Evolutionary conservation across 2,797 vertebrate species (phyloP), one percentile per base, ranked within the genome.

Genomic region (Lacerta agilis): DNA sequence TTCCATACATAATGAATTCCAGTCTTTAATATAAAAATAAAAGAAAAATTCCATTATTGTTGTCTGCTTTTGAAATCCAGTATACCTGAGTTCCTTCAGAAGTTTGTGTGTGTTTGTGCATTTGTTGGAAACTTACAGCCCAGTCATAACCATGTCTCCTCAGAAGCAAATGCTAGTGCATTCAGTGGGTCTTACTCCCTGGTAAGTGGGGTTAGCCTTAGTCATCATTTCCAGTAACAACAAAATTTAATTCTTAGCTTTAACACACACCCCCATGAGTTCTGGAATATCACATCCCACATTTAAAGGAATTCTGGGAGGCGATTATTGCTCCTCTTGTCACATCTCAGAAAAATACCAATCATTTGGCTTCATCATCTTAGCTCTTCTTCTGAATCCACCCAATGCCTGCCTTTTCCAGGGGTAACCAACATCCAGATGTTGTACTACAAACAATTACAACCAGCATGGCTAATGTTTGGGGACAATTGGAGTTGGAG

Each of bases 41-140:
- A 72, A 87, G 89, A 4, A 6, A 79, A 82, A 90, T 89, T 78
- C 77, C 82, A 87, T 86, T 92, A 82, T 0, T 64, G 36, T 8
- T 49, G 72, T 66, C 69, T 66, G 85, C 73, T 78, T 72, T 89
- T 92, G 82, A 91, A 91, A 91, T 38, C 11, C 38, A 85, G 5
- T 27, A 41, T 80, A 41, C 29, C 73, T 89, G 11, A 84, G 33
- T 8, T 15, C 33, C 36, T 87, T 78, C 3, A n/a, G 66, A 17
- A 9, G 36, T 8, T 6, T 72, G 10, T 33, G 5, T 33, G 15
- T 18, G 20, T 55, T 36, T 75, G 11, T 7, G 1, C 29, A 66
- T 58, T 71, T 78, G 33, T 3, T 82, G 41, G 38, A 69, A 82
- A 43, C n/a, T 25, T 49, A 13, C 49, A 49, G 11, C 49, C 11